These are phyloP conservation scores for Torymus tubicola DNA, from an alignment of 2,888 invertebrate species.

Conservation along the genomic window DNA sequence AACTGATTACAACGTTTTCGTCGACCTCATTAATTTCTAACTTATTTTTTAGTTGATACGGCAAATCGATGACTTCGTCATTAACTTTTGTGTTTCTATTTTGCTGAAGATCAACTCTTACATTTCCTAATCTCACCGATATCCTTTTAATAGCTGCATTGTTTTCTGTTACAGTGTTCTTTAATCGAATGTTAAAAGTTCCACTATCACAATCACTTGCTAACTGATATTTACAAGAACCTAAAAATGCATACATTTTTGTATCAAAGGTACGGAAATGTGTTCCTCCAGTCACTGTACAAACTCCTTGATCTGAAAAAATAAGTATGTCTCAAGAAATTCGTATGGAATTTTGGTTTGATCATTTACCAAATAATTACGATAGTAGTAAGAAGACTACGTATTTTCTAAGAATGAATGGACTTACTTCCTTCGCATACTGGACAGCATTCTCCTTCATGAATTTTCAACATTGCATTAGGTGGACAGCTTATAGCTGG, in stretches of 20 bases:
- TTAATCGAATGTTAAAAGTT: conserved; percentile 86
- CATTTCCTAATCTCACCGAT: conserved; percentile 83
- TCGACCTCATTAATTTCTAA: conserved; percentile 80
- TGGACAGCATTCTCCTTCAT: conserved; percentile 91
- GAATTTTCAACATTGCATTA: conserved; percentile 85
- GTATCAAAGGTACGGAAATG: conserved; percentile 97
- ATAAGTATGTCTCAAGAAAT: not conserved
- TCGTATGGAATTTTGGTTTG: not conserved
- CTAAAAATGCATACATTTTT: conserved; percentile 94
- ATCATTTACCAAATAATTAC: too few species aligned
- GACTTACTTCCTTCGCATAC: conserved; percentile 87
- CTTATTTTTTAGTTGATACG: conserved; percentile 79
- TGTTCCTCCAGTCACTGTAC: conserved; percentile 95
- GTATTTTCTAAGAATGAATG: not conserved
- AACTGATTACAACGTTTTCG: conserved; percentile 82
- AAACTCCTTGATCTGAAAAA: conserved; percentile 76
- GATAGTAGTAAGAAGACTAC: too few species aligned
- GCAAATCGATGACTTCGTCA: conserved; percentile 84
- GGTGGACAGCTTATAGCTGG: conserved; percentile 83
- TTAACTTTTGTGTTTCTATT: conserved; percentile 91
- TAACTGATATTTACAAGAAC: conserved; percentile 93
- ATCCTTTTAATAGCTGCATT: conserved; percentile 93
- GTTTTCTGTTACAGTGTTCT: conserved; percentile 82
- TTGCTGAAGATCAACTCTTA: conserved; percentile 90
- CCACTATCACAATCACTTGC: conserved; percentile 88